These are phyloP conservation scores for Xiphias gladius DNA, from an alignment of 2,113 vertebrate genomes.

Conservation along the genomic window DNA sequence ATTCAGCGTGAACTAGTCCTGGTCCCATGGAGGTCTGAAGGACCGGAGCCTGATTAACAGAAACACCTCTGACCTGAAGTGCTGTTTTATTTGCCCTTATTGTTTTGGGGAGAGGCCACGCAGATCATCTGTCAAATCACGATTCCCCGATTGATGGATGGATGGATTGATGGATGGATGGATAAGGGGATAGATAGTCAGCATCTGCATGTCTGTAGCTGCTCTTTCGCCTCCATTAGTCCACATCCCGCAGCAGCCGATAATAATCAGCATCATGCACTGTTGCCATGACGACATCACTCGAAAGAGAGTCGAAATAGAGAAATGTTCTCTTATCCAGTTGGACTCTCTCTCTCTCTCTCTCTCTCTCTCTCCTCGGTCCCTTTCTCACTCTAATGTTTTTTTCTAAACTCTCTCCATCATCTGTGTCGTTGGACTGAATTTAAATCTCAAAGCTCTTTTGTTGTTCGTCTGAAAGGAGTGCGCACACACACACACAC, in stretches of 20 bases:
- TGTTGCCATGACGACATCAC: constrained; percentile 33
- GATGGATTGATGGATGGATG: too few species aligned
- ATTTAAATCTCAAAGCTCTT: constrained; percentile 68
- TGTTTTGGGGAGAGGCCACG: too few species aligned
- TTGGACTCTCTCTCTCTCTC: neutral
- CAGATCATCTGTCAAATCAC: too few species aligned
- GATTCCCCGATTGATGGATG: too few species aligned
- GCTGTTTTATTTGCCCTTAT: too few species aligned
- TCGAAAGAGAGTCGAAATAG: neutral
- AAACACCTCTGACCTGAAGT: too few species aligned
- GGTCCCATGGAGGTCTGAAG: too few species aligned
- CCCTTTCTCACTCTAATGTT: neutral
- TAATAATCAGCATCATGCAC: constrained; percentile 32
- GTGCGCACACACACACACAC: constrained; percentile 11
- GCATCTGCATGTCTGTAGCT: neutral
- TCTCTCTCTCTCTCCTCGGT: too few species aligned
- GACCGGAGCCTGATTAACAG: too few species aligned
- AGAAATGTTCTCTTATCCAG: neutral
- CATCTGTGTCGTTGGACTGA: constrained; percentile 29
- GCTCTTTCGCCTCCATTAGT: neutral
- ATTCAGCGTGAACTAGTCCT: too few species aligned
- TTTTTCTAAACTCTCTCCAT: constrained; percentile 28
- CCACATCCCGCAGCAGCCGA: constrained; percentile 15
- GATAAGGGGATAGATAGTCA: neutral
- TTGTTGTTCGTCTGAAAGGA: constrained; percentile 63